Conservation (phyloP, 37 sponge, comb jelly and placozoan species). For the Ephydatia muelleri region DNA sequence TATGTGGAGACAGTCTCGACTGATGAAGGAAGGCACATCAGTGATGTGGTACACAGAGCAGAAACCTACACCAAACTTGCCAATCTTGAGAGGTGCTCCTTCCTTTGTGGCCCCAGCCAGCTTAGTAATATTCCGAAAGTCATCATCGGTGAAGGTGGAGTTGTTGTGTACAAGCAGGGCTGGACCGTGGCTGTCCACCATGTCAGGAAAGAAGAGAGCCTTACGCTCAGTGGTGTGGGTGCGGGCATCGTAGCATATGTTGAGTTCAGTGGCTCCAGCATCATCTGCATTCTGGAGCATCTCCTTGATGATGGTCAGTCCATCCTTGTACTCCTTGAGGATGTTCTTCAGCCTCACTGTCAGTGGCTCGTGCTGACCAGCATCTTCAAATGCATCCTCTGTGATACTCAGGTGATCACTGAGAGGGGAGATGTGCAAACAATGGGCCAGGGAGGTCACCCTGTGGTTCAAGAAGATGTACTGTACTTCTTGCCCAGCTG, state of each 20-base stretch:
- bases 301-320: constrained; percentile 53
- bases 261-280: constrained; percentile 50
- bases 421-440: constrained; percentile 30
- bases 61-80: constrained; percentile 74
- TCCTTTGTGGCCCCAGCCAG: constrained; percentile 72
- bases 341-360: constrained; percentile 42
- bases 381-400: constrained; percentile 39
- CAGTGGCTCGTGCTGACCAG: constrained; percentile 51
- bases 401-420: constrained; percentile 26
- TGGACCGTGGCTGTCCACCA: constrained; percentile 41
- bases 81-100: constrained; percentile 58
- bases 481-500: background rate
- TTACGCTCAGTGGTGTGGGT: background rate
- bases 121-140: constrained; percentile 71
- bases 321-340: constrained; percentile 39
- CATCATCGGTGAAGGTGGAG: constrained; percentile 56
- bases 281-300: constrained; percentile 64
- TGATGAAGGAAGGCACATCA: constrained; percentile 66
- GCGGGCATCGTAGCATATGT: constrained; percentile 36
- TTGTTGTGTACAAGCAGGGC: constrained; percentile 54
- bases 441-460: constrained; percentile 7
- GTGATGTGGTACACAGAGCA: constrained; percentile 70
- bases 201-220: constrained; percentile 27
- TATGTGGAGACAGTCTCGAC: constrained; percentile 40
- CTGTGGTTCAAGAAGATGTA: background rate